Percentiles rank a stretch among this genome's conserved stretches.
Conservation (phyloP, 2,888 invertebrate genomes). For the Alloscopus bannaensis region DNA sequence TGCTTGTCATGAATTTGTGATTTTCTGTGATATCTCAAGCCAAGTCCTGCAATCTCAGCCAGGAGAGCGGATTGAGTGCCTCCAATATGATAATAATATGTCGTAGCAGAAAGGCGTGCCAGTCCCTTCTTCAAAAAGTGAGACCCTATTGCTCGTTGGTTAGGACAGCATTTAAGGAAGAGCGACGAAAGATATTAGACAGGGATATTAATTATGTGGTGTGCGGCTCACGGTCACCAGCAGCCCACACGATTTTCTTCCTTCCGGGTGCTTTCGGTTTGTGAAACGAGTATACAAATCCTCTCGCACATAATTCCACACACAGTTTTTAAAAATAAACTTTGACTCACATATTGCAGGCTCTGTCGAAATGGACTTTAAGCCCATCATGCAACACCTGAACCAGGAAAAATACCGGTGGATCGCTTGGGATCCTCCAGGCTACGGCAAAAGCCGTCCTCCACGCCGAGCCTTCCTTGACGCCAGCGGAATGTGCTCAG, state of each 20-base stretch:
- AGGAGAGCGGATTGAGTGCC: no score
- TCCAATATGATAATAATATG: no score
- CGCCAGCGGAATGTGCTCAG: no score
- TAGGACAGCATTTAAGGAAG: slow-evolving; percentile 3
- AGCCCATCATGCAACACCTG: slow-evolving; percentile 75
- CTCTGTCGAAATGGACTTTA: slow-evolving; percentile 50
- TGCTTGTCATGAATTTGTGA: no score
- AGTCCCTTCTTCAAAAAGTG: no score
- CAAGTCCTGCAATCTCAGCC: no score
- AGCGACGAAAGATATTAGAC: slow-evolving; percentile 27
- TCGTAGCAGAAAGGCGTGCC: no score
- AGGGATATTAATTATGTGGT: slow-evolving; percentile 42
- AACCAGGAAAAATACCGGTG: slow-evolving; percentile 81
- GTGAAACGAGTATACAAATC: not conserved
- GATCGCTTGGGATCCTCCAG: slow-evolving; percentile 83
- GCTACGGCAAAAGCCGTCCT: slow-evolving; percentile 76
- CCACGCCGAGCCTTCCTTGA: slow-evolving; percentile 75
- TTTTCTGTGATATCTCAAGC: no score
- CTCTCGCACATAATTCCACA: not conserved
- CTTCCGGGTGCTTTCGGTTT: slow-evolving; percentile 55
- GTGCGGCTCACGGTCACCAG: slow-evolving; percentile 9
- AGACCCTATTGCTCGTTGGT: not conserved
- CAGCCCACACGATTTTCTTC: slow-evolving; percentile 29
- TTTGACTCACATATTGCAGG: no score
- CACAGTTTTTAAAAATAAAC: not conserved